Percentiles rank a stretch among this genome's conserved stretches.
phyloP scores from a whole-genome alignment of 2,888 invertebrate species.

The Ennomos quercinarius region DNA sequence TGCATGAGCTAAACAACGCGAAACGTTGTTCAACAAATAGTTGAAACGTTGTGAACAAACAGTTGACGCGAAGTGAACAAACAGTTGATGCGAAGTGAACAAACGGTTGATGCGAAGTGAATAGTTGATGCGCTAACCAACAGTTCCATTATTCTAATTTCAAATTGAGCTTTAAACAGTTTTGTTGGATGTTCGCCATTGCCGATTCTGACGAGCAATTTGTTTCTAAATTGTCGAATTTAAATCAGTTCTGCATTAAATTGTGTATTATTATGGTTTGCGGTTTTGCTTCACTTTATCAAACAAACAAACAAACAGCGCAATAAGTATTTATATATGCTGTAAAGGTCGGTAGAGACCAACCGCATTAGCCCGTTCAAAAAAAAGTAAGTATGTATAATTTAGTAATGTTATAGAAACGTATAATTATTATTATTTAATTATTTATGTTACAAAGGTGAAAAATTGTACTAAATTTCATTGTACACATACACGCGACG shows the following conservation, averaged over 20 bases:
- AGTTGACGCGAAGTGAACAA: background rate
- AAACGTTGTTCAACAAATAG: background rate
- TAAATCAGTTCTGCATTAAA: background rate
- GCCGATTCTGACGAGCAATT: background rate
- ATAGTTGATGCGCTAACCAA: background rate
- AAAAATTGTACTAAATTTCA: no score
- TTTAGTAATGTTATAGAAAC: no score
- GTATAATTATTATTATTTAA: no score
- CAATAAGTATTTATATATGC: no score
- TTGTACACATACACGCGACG: no score
- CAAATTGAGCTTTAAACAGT: background rate
- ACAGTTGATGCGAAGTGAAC: no score
- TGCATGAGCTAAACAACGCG: background rate
- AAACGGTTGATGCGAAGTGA: background rate
- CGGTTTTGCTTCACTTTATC: background rate
- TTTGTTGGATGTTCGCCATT: background rate
- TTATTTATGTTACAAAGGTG: no score
- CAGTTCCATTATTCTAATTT: slow-evolving; percentile 1
- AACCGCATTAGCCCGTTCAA: no score
- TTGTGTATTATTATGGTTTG: background rate
- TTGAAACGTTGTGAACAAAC: background rate
- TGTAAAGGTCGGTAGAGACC: no score
- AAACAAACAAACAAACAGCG: no score
- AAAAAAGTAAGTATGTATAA: no score
- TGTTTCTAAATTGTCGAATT: background rate